phyloP scores from a whole-genome alignment of 1,140 invertebrate genomes.

The Dreissena polymorpha region DNA sequence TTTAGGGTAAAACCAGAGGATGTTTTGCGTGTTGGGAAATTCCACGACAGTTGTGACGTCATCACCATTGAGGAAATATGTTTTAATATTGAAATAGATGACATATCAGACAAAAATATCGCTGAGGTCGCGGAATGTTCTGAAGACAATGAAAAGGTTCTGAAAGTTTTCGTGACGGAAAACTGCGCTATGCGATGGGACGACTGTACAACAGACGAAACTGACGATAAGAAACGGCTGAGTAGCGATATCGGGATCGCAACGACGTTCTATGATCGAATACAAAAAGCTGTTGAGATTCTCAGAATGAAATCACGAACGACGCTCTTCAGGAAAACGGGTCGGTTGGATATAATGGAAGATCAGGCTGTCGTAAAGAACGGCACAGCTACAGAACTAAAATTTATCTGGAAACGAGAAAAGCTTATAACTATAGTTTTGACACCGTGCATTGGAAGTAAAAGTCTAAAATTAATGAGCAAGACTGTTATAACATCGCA shows the following conservation, averaged over 20 bases:
- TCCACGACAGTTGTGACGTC: conserved; percentile 31
- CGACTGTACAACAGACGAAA: conserved; percentile 7
- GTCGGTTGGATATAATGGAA: conserved; percentile 20
- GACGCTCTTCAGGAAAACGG: conserved; percentile 29
- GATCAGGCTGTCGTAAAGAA: conserved; percentile 7
- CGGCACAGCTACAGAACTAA: conserved; percentile 10
- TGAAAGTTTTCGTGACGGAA: conserved; percentile 39
- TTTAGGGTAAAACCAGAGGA: conserved; percentile 2
- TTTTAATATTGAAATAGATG: conserved; percentile 26
- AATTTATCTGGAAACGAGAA: conserved; percentile 43
- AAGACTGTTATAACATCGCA: conserved; percentile 6
- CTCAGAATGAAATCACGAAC: conserved; percentile 24
- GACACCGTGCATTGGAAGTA: conserved; percentile 29
- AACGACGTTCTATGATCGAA: conserved; percentile 16
- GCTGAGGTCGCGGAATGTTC: not conserved
- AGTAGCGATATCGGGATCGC: conserved; percentile 16
- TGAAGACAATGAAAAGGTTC: conserved; percentile 9
- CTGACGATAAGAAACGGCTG: conserved; percentile 3
- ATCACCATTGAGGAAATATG: conserved; percentile 14
- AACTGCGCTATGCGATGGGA: conserved; percentile 24
- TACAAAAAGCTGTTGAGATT: conserved; percentile 30
- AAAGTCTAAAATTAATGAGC: not conserved
- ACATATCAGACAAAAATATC: conserved; percentile 31
- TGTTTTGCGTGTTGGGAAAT: conserved; percentile 21
- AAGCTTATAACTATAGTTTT: conserved; percentile 12